phyloP scores from a whole-genome alignment of 2,888 invertebrate genomes.

The Amphimallon solstitiale region DNA sequence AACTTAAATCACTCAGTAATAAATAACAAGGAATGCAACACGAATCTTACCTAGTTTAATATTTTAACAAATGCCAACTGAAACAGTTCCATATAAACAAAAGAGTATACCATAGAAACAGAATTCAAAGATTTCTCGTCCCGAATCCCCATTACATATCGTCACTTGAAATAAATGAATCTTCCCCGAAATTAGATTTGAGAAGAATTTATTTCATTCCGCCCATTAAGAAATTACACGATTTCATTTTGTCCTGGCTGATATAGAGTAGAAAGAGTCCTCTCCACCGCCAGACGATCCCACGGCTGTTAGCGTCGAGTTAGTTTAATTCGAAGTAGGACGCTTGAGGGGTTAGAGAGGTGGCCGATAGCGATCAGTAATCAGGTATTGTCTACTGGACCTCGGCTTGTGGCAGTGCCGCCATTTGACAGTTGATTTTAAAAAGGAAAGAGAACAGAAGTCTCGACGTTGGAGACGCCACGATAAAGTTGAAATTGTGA shows the following conservation, averaged over 20 bases:
- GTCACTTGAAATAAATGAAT: too few relatives aligned
- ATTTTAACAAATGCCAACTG: too few relatives aligned
- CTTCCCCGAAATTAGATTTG: too few relatives aligned
- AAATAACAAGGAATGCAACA: too few relatives aligned
- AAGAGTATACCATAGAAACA: too few relatives aligned
- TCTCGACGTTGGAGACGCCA: constrained; percentile 6
- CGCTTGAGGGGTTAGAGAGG: constrained; percentile 9
- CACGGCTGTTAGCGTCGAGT: constrained; percentile 47
- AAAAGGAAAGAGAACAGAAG: too few relatives aligned
- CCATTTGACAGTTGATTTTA: constrained; percentile 49
- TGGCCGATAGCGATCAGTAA: constrained; percentile 56
- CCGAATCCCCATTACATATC: too few relatives aligned
- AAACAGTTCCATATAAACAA: too few relatives aligned
- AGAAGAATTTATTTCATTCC: not conserved
- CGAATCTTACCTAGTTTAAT: too few relatives aligned
- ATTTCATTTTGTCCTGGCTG: not conserved
- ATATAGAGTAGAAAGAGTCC: not conserved
- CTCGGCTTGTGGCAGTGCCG: constrained; percentile 37
- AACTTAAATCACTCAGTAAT: too few relatives aligned
- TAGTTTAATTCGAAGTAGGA: constrained; percentile 51
- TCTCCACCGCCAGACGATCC: constrained; percentile 47
- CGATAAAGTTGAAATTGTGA: constrained; percentile 20
- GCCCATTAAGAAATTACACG: constrained; percentile 32
- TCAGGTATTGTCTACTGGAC: constrained; percentile 52
- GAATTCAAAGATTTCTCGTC: too few relatives aligned